These are phyloP conservation scores for Capromys pilorides DNA, from an alignment of 2,797 vertebrate genomes.

Conservation along the genomic window DNA sequence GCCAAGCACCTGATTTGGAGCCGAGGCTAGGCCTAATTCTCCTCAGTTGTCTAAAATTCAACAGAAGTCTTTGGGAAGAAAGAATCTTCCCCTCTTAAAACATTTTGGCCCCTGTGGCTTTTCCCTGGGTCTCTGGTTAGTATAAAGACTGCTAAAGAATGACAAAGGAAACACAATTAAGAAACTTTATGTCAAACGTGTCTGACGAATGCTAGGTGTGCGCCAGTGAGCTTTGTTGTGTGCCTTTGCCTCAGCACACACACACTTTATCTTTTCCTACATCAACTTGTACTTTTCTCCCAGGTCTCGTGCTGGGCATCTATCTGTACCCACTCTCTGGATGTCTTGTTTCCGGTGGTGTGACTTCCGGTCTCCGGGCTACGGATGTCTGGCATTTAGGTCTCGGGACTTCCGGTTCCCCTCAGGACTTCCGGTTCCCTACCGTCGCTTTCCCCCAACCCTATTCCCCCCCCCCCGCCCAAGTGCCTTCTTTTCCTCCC, in stretches of 20 bases:
- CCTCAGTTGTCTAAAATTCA: rapidly evolving
- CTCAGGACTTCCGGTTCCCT: not conserved
- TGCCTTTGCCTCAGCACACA: not conserved
- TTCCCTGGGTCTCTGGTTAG: not conserved
- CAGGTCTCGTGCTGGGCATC: not conserved
- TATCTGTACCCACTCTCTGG: no score
- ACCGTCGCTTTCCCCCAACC: not conserved
- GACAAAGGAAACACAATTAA: not conserved
- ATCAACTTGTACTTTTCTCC: not conserved
- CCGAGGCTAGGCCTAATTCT: not conserved
- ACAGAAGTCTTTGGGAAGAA: not conserved
- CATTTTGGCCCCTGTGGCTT: conserved; percentile 43
- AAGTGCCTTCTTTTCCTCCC: not conserved
- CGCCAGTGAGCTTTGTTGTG: not conserved
- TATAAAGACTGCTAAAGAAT: not conserved
- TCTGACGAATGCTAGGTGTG: not conserved
- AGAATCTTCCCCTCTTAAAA: conserved; percentile 5
- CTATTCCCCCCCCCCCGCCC: conserved; percentile 15
- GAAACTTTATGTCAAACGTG: not conserved
- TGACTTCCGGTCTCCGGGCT: not conserved
- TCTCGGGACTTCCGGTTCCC: not conserved
- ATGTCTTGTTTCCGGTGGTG: not conserved
- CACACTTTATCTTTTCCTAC: not conserved
- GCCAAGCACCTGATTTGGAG: conserved; percentile 31
- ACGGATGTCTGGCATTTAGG: not conserved